Conservation (phyloP, 2,888 invertebrate species). For the Agrotis puta region DNA sequence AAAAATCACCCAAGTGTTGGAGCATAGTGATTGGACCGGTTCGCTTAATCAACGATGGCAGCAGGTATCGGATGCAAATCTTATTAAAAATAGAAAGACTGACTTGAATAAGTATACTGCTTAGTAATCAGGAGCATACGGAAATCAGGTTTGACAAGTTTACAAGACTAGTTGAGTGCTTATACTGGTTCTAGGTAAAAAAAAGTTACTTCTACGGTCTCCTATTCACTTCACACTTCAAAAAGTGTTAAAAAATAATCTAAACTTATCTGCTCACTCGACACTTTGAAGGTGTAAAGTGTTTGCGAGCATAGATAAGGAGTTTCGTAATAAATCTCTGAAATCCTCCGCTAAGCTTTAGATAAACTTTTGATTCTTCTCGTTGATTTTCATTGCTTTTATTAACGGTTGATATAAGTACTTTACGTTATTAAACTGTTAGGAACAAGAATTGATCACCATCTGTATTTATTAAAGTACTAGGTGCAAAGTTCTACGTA, state of each 20-base stretch:
- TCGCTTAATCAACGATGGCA: slow-evolving; percentile 27
- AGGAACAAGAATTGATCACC: not conserved
- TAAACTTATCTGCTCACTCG: slow-evolving; percentile 72
- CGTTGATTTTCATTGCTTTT: slow-evolving; percentile 47
- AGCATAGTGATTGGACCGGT: slow-evolving; percentile 48
- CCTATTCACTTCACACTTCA: slow-evolving; percentile 69
- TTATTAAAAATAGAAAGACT: slow-evolving; percentile 46
- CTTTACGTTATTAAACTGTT: slow-evolving; percentile 1
- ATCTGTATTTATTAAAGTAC: not conserved
- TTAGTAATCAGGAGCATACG: slow-evolving; percentile 59
- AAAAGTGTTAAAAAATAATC: slow-evolving; percentile 67
- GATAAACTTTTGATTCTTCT: slow-evolving; percentile 55
- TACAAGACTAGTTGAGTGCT: slow-evolving; percentile 50
- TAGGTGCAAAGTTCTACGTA: slow-evolving; percentile 1
- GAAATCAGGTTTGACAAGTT: slow-evolving; percentile 57
- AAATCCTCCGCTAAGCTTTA: slow-evolving; percentile 48
- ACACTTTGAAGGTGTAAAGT: slow-evolving; percentile 73
- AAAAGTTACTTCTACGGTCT: slow-evolving; percentile 35
- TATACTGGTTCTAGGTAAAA: slow-evolving; percentile 63
- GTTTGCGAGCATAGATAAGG: slow-evolving; percentile 69
- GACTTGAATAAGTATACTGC: slow-evolving; percentile 48
- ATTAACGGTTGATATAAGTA: slow-evolving; percentile 29
- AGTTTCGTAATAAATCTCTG: slow-evolving; percentile 61
- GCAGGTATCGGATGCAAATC: slow-evolving; percentile 43
- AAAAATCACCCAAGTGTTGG: slow-evolving; percentile 30